phyloP scores from a whole-genome alignment of 1,140 invertebrate species.

The Melipona quadrifasciata region DNA sequence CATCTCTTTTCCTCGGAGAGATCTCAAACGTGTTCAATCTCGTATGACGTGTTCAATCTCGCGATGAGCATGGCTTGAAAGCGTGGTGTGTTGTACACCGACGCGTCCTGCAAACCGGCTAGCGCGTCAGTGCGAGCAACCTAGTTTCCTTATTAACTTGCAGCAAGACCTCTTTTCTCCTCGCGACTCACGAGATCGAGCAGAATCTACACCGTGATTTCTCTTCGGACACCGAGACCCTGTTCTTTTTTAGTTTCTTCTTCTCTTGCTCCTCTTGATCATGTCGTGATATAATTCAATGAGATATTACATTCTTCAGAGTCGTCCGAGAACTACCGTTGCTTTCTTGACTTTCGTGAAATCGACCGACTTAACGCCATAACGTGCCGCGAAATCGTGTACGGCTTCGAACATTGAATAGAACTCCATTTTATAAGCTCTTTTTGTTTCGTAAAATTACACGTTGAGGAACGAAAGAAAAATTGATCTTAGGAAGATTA shows the following conservation, averaged over 20 bases:
- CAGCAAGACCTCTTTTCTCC: constrained; percentile 43
- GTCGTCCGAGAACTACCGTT: not conserved
- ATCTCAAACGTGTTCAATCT: not conserved
- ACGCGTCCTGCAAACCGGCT: constrained; percentile 51
- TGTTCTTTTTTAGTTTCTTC: constrained; percentile 16
- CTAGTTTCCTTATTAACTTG: constrained; percentile 70
- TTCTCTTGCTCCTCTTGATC: not conserved
- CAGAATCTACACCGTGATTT: constrained; percentile 56
- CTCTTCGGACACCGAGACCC: constrained; percentile 26
- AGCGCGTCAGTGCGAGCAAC: constrained; percentile 53
- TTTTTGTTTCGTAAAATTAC: not conserved
- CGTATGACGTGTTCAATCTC: not conserved
- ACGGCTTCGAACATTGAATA: not conserved
- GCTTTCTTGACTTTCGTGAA: constrained; percentile 39
- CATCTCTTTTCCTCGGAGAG: not conserved
- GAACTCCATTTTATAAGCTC: no score
- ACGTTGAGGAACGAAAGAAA: no score
- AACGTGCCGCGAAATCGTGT: not conserved
- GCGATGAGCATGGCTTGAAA: constrained; percentile 17
- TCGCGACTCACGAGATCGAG: constrained; percentile 38
- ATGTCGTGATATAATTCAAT: constrained; percentile 41
- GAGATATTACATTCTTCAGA: constrained; percentile 1
- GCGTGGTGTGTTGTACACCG: constrained; percentile 33
- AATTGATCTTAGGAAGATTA: not conserved
- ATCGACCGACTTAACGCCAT: constrained; percentile 38